Percentiles rank a stretch among this genome's conserved stretches.
These are phyloP conservation scores for Matsumyia berberina DNA, from an alignment of 2,888 invertebrate genomes.

Conservation along the genomic window DNA sequence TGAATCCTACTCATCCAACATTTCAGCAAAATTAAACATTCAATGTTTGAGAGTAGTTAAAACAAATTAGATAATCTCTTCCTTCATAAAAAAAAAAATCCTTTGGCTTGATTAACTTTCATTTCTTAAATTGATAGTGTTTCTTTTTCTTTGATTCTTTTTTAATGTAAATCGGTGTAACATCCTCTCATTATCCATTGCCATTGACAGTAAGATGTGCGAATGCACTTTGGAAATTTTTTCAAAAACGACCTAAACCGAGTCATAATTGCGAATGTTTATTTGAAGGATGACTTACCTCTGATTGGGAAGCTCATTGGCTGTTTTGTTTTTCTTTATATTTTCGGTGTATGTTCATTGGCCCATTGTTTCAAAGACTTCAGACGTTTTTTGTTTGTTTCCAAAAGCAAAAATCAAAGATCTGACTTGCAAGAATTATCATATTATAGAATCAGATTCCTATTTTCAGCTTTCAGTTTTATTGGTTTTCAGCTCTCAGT, in stretches of 20 bases:
- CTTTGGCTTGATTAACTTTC: slow-evolving; percentile 65
- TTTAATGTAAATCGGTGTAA: slow-evolving; percentile 60
- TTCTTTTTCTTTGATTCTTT: slow-evolving; percentile 2
- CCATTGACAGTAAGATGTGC: slow-evolving; percentile 46
- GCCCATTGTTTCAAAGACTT: slow-evolving; percentile 20
- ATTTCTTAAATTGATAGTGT: slow-evolving; percentile 33
- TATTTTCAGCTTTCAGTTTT: too few relatives aligned
- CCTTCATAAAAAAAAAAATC: slow-evolving; percentile 65
- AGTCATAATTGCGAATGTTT: slow-evolving; percentile 37
- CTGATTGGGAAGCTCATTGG: slow-evolving; percentile 54
- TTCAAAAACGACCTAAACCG: slow-evolving; percentile 5
- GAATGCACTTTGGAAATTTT: slow-evolving; percentile 20
- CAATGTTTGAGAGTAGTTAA: slow-evolving; percentile 68
- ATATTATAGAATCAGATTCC: slow-evolving; percentile 52
- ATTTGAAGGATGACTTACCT: slow-evolving; percentile 40
- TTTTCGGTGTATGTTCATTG: slow-evolving; percentile 32
- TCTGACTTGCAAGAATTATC: slow-evolving; percentile 41
- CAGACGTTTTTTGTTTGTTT: slow-evolving; percentile 1
- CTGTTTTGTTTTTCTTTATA: slow-evolving; percentile 38
- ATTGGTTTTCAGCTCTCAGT: slow-evolving; percentile 24
- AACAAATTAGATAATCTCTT: slow-evolving; percentile 70
- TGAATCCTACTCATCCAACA: slow-evolving; percentile 75
- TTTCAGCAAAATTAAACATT: slow-evolving; percentile 73
- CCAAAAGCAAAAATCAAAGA: slow-evolving; percentile 19
- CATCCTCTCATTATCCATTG: slow-evolving; percentile 53